Percentiles rank a stretch among this genome's conserved stretches.
phyloP scores from a whole-genome alignment of 2,888 invertebrate species.

The Patella depressa region DNA sequence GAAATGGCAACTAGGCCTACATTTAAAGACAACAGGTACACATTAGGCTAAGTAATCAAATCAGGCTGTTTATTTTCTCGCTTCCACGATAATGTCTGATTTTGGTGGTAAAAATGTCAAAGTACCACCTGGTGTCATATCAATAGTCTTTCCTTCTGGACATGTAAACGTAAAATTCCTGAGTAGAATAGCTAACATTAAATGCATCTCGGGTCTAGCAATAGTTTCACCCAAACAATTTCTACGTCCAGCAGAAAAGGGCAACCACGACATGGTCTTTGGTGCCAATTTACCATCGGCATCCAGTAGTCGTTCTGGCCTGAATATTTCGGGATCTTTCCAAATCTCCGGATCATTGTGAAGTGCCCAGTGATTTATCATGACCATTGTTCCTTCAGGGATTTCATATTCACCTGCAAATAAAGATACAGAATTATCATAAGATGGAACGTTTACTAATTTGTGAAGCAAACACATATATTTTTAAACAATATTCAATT shows the following conservation, averaged over 20 bases:
- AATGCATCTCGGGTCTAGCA: constrained; percentile 33
- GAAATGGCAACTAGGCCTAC: too few relatives aligned
- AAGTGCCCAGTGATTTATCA: constrained; percentile 53
- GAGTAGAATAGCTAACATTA: constrained; percentile 25
- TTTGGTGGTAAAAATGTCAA: neutral
- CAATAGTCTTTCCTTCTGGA: neutral
- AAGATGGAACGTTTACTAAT: too few relatives aligned
- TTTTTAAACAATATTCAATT: too few relatives aligned
- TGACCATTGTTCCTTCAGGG: constrained; percentile 49
- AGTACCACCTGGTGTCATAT: neutral
- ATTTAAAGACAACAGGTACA: too few relatives aligned
- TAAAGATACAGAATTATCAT: too few relatives aligned
- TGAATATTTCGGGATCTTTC: constrained; percentile 50
- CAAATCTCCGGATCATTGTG: constrained; percentile 52
- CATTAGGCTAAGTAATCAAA: too few relatives aligned
- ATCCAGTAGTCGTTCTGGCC: constrained; percentile 54
- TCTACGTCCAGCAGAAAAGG: constrained; percentile 52
- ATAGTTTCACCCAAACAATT: constrained; percentile 34
- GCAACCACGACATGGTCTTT: constrained; percentile 53
- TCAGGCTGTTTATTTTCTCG: too few relatives aligned
- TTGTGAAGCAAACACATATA: too few relatives aligned
- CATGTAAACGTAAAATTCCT: constrained; percentile 26
- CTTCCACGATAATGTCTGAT: neutral
- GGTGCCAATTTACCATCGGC: constrained; percentile 49
- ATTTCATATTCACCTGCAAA: constrained; percentile 47